Evolutionary conservation across 1,140 invertebrate genomes (phyloP).

Genomic region (Drosophila parvula): DNA sequence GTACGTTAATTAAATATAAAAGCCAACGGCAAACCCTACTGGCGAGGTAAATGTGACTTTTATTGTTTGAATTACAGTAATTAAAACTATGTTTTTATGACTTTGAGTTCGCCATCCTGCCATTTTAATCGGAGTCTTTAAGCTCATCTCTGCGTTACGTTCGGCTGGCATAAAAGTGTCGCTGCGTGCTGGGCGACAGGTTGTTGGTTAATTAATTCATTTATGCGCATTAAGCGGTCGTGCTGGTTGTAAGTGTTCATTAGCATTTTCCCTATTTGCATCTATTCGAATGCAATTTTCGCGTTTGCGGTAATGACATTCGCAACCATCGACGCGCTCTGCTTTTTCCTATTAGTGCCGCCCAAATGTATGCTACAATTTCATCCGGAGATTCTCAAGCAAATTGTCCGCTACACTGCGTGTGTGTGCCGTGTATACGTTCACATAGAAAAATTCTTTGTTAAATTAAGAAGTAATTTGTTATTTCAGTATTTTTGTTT

Average conservation of each 20-base stretch:
- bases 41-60: slow-evolving; percentile 24
- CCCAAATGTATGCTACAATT: slow-evolving; percentile 62
- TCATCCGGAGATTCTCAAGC: slow-evolving; percentile 37
- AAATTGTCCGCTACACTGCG: slow-evolving; percentile 18
- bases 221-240: slow-evolving; percentile 60
- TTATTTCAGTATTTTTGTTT: too few relatives aligned
- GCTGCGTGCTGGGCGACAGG: slow-evolving; percentile 28
- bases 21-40: background rate
- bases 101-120: slow-evolving; percentile 8
- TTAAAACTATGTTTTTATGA: slow-evolving; percentile 33
- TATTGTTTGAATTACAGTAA: slow-evolving; percentile 36
- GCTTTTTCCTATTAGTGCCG: slow-evolving; percentile 36
- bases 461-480: too few relatives aligned
- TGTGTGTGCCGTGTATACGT: background rate
- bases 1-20: slow-evolving; percentile 36
- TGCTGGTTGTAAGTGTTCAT: slow-evolving; percentile 70
- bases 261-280: slow-evolving; percentile 73
- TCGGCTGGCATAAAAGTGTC: slow-evolving; percentile 1
- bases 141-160: slow-evolving; percentile 23
- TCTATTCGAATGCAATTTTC: slow-evolving; percentile 67
- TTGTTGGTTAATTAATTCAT: slow-evolving; percentile 56
- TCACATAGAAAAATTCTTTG: background rate
- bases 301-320: slow-evolving; percentile 41
- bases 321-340: slow-evolving; percentile 33
- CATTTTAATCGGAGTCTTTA: slow-evolving; percentile 12